Base-by-base conservation (phyloP, 1,140 invertebrate genomes). In the Marisa cornuarietis region DNA sequence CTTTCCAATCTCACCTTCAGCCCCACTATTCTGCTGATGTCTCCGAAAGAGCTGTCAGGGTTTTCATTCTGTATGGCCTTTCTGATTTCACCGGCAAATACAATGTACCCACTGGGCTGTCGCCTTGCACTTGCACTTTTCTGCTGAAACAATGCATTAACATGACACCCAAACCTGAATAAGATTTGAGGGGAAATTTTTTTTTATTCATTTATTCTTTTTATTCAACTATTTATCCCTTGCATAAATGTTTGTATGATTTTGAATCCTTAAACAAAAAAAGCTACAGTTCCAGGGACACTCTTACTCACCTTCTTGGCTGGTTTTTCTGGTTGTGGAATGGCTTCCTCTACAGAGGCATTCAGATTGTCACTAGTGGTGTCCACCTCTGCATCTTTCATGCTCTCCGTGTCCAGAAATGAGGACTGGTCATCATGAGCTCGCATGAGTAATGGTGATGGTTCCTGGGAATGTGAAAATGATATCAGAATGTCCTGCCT, bases 1-100 rank as follows among this genome's bases (percentile, higher is more conserved):
- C 9, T 58, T 58, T 58, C 11, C 24, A 26, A 63, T 76, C 85
- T 92, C 92, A 95, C 94, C 92, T 98, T 97, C 87, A 95, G 96
- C 81, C 98, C 98, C 87, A 99, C 97, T 87, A 99, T 95, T 84
- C 97, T 94, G 85, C 97, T 98, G 87, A 99, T 98, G 91, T 99
- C 98, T 74, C 98, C 98, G 92, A 99, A 99, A 42, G 95, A 95
- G 74, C 95, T 95, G 81, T 98, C 96, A 10, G 98, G 98, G 93
- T 99, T 98, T 88, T 96, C 95, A 86, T 95, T 92, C 89, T 96
- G 94, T 90, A 97, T 94, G 87, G 93, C 91, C 94, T 98, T 93
- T 22, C 98, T 93, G 62, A 98, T 95, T 92, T 99, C 98, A 90
- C 97, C 96, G 22, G 98, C 98, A 93, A 99, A 99, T 49, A 99